Conservation (phyloP, 2,113 vertebrate genomes). For the Dasyprocta punctata region DNA sequence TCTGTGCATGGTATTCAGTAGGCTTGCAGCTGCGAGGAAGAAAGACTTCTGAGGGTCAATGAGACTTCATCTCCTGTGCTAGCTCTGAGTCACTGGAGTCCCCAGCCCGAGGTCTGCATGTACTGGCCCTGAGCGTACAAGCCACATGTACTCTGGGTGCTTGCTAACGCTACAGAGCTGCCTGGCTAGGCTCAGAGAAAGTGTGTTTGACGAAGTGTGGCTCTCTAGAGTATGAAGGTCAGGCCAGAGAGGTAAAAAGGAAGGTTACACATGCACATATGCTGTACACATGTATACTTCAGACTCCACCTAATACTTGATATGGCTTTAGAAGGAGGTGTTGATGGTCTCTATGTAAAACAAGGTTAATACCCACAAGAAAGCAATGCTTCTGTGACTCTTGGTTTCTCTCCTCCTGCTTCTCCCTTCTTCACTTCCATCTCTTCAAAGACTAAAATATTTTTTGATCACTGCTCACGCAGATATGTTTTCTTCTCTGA, state of each 20-base stretch:
- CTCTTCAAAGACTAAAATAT: not conserved
- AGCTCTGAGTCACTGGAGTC: not conserved
- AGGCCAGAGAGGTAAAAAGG: not conserved
- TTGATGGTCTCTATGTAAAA: not conserved
- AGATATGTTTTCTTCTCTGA: not conserved
- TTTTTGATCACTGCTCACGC: rapidly evolving
- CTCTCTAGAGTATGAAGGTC: not conserved
- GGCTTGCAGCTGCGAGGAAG: not conserved
- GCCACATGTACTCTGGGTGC: rapidly evolving
- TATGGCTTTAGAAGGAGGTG: not conserved
- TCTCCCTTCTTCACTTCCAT: not conserved
- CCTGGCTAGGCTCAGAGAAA: too few relatives aligned
- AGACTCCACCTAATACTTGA: not conserved
- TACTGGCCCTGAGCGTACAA: not conserved
- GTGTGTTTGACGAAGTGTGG: too few relatives aligned
- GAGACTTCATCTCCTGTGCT: not conserved
- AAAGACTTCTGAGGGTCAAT: not conserved
- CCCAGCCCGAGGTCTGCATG: too few relatives aligned
- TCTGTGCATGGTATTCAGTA: too few relatives aligned
- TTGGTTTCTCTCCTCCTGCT: not conserved
- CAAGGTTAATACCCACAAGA: not conserved
- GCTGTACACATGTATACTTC: not conserved
- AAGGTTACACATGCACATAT: rapidly evolving
- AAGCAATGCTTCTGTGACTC: too few relatives aligned
- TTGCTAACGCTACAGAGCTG: rapidly evolving